Base-by-base conservation (phyloP, 2,888 invertebrate genomes). In the Drosophila mayaguana region DNA sequence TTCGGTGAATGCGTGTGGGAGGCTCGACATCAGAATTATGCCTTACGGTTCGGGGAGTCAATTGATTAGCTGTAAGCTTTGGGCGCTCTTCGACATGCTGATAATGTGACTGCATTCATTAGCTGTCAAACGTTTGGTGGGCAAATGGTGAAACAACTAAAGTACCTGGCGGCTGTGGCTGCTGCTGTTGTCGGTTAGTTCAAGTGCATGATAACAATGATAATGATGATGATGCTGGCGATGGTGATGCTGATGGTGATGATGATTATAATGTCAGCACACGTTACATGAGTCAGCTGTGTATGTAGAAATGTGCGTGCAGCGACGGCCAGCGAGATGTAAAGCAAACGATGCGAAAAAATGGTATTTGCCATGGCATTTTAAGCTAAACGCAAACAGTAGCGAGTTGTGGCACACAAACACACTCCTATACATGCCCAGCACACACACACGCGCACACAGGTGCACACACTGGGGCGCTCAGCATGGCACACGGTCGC, bases 351-450 rank as follows among this genome's bases (percentile, higher is more conserved):
- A 80, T 73, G 86, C 69, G 80, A 70, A 77, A 83, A 67, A 65
- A 78, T 69, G 61, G 43, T 78, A 81, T 81, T 86, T 78, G 66
- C 81, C 59, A 67, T 81, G 78, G 83, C 87, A 83, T 80, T 83
- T 82, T 75, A 80, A 78, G 80, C 76, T 80, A 75, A 67, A 63
- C 63, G 63, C 76, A 67, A 62, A 63, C 64, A 63, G 78, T 78
- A 56, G 60, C 51, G 9, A 53, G 36, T n/a, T 59, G 56, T 25
- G 32, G 25, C 46, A 25, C 9, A 46, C 45, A 14, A 4, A 14
- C 36, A 46, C n/a, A 18, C 22, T 11, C 18, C 2, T 16, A 28
- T 9, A 25, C 36, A 28, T 6, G 20, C 16, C 36, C 2, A 14
- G 8, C 32, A 40, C 46, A 38, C 42, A 25, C 42, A 22, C 45